Evolutionary conservation across 2,888 invertebrate genomes (phyloP), one percentile per base, ranked within the genome.

Genomic region (Branchellion lobata): DNA sequence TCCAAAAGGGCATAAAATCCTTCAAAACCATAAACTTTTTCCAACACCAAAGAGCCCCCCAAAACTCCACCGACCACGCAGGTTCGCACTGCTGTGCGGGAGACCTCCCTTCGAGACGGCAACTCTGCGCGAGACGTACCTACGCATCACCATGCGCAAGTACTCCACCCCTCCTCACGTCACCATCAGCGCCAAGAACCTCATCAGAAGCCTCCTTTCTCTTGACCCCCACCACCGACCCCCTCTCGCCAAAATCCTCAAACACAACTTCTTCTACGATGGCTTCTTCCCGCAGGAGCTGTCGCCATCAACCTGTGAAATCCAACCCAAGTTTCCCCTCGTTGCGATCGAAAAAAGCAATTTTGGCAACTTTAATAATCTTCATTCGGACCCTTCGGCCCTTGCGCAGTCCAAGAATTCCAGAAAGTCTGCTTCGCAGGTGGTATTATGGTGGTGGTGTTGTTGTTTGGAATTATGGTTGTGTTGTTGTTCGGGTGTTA

Each of bases 151-250:
- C 82, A 88, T 86, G 82, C 89, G 89, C 84, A 86, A 87, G 80
- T 90, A 87, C 84, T 84, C 84, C 47, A 83, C 89, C 74, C 89
- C 89, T 0, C 84, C 86, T 33, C 85, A 85, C 79, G 83, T 89
- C 31, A 87, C 88, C n/a, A 83, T 84, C 11, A 80, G 86, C 34
- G 90, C 90, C 34, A 85, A 86, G 34, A 31, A 84, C 82, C 86
- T 96, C 91, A 95, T 97, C 80, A 90, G 84, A 78, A 83, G 83
- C 80, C 86, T 87, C 80, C 90, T 96, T 53, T 93, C 94, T 87
- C 91, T 93, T 0, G 93, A 94, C 85, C 96, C 96, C 0, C 89
- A 91, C 68, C 90, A 90, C 82, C 90, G 96, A 65, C 96, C 96
- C 0, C 91, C 91, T 0, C 92, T 96, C 72, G 90, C 91, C 81